Percentiles rank a stretch among this genome's conserved stretches.
These are phyloP conservation scores for rabbit (Oryctolagus cuniculus) DNA, from an alignment of 2,113 vertebrate species.

Conservation along the genomic window DNA sequence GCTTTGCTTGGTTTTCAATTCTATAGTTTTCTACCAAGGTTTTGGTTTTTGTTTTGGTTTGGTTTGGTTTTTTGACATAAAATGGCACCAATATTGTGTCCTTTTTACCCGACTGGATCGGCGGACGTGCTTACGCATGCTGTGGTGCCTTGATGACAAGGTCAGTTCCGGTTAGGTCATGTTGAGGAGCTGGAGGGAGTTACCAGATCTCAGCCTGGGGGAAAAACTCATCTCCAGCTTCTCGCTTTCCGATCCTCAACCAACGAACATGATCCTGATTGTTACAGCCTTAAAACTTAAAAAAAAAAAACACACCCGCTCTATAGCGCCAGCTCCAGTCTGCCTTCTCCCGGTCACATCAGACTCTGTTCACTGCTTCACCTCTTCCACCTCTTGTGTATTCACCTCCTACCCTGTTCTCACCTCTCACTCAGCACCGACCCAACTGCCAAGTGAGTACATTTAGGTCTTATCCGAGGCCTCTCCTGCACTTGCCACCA, in stretches of 20 bases:
- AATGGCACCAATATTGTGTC: background rate
- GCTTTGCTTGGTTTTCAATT: background rate
- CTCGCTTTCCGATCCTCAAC: background rate
- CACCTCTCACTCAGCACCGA: background rate
- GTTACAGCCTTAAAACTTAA: background rate
- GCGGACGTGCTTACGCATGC: background rate
- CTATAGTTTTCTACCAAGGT: background rate
- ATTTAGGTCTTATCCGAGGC: background rate
- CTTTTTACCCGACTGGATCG: background rate
- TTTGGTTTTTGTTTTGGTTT: no score
- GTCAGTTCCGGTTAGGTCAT: conserved; percentile 22
- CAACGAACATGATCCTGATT: conserved; percentile 18
- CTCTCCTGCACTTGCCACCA: background rate
- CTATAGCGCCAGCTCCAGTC: background rate
- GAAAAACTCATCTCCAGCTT: background rate
- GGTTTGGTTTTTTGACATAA: conserved; percentile 33
- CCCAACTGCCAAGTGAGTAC: background rate
- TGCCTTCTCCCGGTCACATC: background rate
- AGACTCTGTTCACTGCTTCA: background rate
- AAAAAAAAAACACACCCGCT: background rate
- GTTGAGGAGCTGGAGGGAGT: background rate
- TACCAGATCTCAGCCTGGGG: background rate
- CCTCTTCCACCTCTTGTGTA: background rate
- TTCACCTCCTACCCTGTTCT: background rate
- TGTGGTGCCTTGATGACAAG: background rate